Conservation (phyloP, 2,888 invertebrate genomes). For the Bellardia bayeri region DNA sequence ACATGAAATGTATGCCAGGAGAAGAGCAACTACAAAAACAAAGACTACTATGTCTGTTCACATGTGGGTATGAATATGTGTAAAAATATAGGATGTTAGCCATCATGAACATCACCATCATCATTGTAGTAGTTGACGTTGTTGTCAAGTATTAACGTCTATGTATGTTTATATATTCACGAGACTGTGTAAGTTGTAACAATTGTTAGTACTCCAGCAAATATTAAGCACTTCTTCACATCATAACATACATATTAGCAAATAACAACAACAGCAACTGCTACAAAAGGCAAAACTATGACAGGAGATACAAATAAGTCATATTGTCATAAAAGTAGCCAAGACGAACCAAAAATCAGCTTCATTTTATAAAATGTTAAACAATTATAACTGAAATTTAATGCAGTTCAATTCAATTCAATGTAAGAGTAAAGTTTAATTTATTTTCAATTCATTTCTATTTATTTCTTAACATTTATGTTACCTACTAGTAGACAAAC, state of each 20-base stretch:
- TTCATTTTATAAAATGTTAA: background rate
- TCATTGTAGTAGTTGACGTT: conserved; percentile 23
- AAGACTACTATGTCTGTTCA: conserved; percentile 4
- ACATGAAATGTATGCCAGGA: conserved; percentile 58
- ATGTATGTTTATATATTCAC: background rate
- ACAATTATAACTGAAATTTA: background rate
- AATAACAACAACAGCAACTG: conserved; percentile 48
- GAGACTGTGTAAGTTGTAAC: conserved; percentile 19
- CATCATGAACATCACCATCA: conserved; percentile 45
- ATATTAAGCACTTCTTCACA: conserved; percentile 65
- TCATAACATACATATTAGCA: conserved; percentile 65
- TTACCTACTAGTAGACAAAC: background rate
- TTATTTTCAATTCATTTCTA: no score
- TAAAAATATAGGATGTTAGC: conserved; percentile 48
- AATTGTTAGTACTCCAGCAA: conserved; percentile 56
- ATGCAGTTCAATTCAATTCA: no score
- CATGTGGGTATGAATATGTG: conserved; percentile 1
- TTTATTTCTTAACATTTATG: background rate
- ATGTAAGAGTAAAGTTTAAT: no score
- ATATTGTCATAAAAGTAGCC: background rate
- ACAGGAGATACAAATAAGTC: conserved; percentile 20
- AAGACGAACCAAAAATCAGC: background rate
- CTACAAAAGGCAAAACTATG: conserved; percentile 8
- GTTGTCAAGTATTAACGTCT: background rate
- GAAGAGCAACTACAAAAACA: conserved; percentile 56